Evolutionary conservation across 2,797 vertebrate genomes (phyloP), one percentile per base, ranked within the genome.

Genomic region (Acomys russatus): DNA sequence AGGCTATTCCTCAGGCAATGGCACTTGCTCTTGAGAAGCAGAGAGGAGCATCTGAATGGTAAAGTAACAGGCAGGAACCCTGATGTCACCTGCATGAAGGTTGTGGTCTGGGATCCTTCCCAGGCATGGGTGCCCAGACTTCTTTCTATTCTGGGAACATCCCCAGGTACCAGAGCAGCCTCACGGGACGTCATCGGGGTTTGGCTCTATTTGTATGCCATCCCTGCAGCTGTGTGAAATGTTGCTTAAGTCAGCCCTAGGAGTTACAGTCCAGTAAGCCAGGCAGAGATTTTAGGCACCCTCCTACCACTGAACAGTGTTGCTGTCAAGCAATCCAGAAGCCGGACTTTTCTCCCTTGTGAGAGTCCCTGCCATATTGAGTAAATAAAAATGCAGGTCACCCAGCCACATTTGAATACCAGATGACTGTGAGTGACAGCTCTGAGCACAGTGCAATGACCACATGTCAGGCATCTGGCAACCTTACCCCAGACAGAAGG

Each of bases 281-380:
- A 70, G 10, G 0, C 28, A 56, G 63, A 54, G 51, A 51, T 44
- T 18, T 35, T 63, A 82, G 77, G 18, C 12, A 0, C 59, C 70
- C 25, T 74, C 38, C 33, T 6, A 1, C 12, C n/a, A 6, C 22
- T 0, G 23, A 14, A 6, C 4, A 68, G 4, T 11, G 18, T 0
- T 28, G 20, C 59, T 78, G 23, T 95, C 68, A n/a, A 49, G 59
- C 6, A 18, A 4, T 35, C 20, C 30, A 83, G 74, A 63, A 80
- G 54, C 38, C n/a, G 44, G 71, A 63, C 15, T 33, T 6, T 18
- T 35, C 70, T 51, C 56, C 22, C 49, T 82, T 96, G 68, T 90
- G 15, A 64, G 87, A 76, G 38, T 35, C 51, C 54, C 33, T 49
- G 30, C 51, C 15, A 86, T 63, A 91, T 8, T 30, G 73, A 83